phyloP scores from a whole-genome alignment of 35 echinoderm and acorn worm genomes.

The Eucidaris tribuloides region DNA sequence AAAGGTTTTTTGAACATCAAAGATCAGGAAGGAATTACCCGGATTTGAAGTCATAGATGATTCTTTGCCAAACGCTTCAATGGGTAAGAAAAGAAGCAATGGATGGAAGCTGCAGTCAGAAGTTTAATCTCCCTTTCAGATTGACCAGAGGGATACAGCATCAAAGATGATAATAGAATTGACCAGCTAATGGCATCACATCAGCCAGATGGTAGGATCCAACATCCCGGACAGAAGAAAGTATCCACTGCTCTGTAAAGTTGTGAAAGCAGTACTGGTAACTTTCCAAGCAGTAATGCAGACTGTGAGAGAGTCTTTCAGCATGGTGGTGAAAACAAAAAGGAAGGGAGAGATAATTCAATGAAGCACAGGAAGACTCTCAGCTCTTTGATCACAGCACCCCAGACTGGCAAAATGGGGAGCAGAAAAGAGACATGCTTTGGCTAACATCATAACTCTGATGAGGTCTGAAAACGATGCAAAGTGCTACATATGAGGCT shows the following conservation, averaged over 20 bases:
- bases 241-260: background rate
- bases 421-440: background rate
- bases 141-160: background rate
- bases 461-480: background rate
- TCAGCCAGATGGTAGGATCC: background rate
- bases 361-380: background rate
- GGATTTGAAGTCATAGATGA: background rate
- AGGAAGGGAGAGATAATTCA: background rate
- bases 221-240: background rate
- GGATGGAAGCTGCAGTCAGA: conserved; percentile 18
- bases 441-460: background rate
- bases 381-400: background rate
- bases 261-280: background rate
- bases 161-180: background rate
- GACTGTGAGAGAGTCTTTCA: conserved; percentile 8
- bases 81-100: background rate
- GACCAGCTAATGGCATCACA: conserved; percentile 3
- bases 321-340: background rate
- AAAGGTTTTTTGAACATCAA: background rate
- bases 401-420: background rate
- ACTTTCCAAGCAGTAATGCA: conserved; percentile 21
- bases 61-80: conserved; percentile 4
- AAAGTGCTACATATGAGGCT: background rate
- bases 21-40: background rate
- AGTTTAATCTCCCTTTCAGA: background rate